Conservation (phyloP, 2,113 vertebrate species). For the Oreochromis tanganicae region DNA sequence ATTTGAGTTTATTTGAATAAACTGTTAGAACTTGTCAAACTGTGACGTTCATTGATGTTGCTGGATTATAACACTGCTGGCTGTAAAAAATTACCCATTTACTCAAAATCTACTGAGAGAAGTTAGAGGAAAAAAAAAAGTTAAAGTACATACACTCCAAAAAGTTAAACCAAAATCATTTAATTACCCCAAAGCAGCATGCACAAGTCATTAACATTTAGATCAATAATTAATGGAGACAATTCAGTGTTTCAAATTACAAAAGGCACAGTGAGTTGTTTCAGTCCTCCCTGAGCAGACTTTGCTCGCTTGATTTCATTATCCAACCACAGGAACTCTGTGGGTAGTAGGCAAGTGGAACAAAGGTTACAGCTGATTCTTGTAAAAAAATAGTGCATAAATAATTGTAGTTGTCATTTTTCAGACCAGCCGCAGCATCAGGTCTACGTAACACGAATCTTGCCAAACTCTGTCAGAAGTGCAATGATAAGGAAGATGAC, state of each 20-base stretch:
- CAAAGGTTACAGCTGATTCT: neutral
- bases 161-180: slow-evolving; percentile 21
- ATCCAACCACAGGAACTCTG: neutral
- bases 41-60: slow-evolving; percentile 18
- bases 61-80: neutral
- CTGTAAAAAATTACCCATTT: neutral
- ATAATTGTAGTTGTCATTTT: neutral
- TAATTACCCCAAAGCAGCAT: slow-evolving; percentile 2
- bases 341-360: neutral
- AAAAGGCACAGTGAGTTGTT: slow-evolving; percentile 28
- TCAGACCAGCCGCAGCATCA: neutral
- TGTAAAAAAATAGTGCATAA: slow-evolving; percentile 5
- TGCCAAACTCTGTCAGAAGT: slow-evolving; percentile 86
- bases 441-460: slow-evolving; percentile 53
- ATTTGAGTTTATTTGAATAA: slow-evolving; percentile 60
- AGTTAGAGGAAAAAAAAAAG: neutral
- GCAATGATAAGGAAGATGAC: slow-evolving; percentile 79
- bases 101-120: neutral
- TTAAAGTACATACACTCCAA: neutral
- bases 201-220: slow-evolving; percentile 1
- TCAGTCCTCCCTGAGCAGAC: slow-evolving; percentile 15
- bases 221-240: neutral
- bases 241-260: slow-evolving; percentile 9
- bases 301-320: neutral
- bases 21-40: slow-evolving; percentile 20